Evolutionary conservation across 1,140 invertebrate species (phyloP).

Genomic region (Bacillus rossius): DNA sequence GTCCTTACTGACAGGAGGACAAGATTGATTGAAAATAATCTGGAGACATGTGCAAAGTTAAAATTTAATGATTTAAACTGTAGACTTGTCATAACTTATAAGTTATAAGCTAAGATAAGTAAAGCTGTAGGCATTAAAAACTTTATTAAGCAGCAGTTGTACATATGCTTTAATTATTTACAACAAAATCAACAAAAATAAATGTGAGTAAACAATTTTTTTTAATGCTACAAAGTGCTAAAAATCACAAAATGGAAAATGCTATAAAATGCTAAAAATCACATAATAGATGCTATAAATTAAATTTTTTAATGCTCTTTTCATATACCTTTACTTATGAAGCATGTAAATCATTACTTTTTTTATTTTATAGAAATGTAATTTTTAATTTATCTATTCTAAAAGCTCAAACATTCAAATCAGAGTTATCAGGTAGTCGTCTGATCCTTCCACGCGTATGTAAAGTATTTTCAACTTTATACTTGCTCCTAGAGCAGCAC

Average conservation of each 20-base stretch:
- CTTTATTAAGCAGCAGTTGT: neutral
- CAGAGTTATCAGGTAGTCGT: no score
- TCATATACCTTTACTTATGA: no score
- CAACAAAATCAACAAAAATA: neutral
- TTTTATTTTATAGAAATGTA: no score
- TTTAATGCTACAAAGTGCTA: neutral
- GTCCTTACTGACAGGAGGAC: constrained; percentile 4
- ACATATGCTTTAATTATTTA: neutral
- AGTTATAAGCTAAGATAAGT: no score
- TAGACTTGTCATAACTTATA: neutral
- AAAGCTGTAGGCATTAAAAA: neutral
- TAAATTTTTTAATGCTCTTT: no score
- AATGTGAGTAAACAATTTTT: no score
- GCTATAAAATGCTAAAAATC: neutral
- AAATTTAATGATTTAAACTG: neutral
- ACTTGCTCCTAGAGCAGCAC: no score
- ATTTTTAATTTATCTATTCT: no score
- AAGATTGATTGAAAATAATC: neutral
- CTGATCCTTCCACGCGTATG: no score
- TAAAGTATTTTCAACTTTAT: no score
- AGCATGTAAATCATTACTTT: no score
- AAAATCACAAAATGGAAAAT: neutral
- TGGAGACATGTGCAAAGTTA: constrained; percentile 1
- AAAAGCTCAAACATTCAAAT: no score
- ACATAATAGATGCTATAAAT: neutral